These are phyloP conservation scores for Rhinolophus sinicus DNA, from an alignment of 2,113 vertebrate genomes.

Conservation along the genomic window DNA sequence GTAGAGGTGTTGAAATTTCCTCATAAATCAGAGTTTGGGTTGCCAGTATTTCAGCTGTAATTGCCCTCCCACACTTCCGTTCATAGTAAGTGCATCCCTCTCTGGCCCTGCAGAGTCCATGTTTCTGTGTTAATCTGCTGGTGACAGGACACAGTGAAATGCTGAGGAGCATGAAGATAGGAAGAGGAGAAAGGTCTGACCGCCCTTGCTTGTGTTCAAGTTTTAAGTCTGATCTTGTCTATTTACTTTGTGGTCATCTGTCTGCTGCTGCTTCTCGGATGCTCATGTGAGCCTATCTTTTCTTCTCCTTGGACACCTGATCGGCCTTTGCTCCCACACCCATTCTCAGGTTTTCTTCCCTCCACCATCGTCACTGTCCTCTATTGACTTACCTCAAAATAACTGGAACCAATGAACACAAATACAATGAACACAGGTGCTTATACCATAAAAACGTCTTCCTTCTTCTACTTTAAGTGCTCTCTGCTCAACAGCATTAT, in stretches of 20 bases:
- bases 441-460: background rate
- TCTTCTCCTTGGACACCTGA: background rate
- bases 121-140: conserved; percentile 2
- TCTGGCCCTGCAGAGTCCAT: background rate
- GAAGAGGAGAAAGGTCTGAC: background rate
- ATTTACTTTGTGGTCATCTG: background rate
- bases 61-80: background rate
- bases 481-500: background rate
- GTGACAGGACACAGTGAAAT: background rate
- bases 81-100: background rate
- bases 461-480: background rate
- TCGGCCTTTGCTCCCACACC: background rate
- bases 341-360: background rate
- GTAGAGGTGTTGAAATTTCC: background rate
- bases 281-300: background rate
- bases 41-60: background rate
- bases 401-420: background rate
- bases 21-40: background rate
- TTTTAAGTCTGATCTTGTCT: background rate
- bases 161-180: background rate
- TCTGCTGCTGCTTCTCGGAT: background rate
- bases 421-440: background rate
- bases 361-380: no score
- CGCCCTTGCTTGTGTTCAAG: background rate
- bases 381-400: background rate